Evolutionary conservation across 2,797 vertebrate genomes (phyloP).

Genomic region (Protosalanx chinensis): DNA sequence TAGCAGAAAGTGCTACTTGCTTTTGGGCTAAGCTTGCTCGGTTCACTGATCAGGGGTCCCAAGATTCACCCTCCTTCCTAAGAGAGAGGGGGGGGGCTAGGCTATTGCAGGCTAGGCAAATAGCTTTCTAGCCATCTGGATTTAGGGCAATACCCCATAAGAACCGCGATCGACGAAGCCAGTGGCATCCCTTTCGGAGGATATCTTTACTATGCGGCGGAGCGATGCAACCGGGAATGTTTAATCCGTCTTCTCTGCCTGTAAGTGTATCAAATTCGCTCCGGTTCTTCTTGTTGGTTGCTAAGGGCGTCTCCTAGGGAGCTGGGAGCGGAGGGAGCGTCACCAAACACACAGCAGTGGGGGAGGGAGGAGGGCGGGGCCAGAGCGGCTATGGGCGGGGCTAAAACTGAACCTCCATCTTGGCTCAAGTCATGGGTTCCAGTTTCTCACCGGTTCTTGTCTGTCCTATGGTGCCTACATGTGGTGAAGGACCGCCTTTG

Average conservation of each 20-base stretch:
- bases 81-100: conserved; percentile 47
- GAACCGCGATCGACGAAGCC: background rate
- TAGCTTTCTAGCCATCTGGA: conserved; percentile 40
- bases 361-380: conserved; percentile 44
- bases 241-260: conserved; percentile 49
- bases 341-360: conserved; percentile 49
- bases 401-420: background rate
- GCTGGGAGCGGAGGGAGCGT: conserved; percentile 33
- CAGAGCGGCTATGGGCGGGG: background rate
- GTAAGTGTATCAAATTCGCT: conserved; percentile 46
- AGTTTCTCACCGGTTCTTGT: conserved; percentile 23
- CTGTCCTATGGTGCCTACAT: conserved; percentile 6
- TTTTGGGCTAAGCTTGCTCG: conserved; percentile 15
- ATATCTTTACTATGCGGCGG: conserved; percentile 33
- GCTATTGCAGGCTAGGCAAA: conserved; percentile 28
- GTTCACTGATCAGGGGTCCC: conserved; percentile 25
- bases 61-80: conserved; percentile 48
- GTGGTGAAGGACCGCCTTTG: background rate
- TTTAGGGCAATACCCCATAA: conserved; percentile 40
- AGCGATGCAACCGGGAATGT: conserved; percentile 31
- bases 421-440: conserved; percentile 36
- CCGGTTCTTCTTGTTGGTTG: conserved; percentile 65
- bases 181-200: conserved; percentile 17
- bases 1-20: conserved; percentile 38
- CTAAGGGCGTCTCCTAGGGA: conserved; percentile 74